Evolutionary conservation across 2,888 invertebrate genomes (phyloP), one percentile per base, ranked within the genome.

Genomic region (Heteromurus nitidus): DNA sequence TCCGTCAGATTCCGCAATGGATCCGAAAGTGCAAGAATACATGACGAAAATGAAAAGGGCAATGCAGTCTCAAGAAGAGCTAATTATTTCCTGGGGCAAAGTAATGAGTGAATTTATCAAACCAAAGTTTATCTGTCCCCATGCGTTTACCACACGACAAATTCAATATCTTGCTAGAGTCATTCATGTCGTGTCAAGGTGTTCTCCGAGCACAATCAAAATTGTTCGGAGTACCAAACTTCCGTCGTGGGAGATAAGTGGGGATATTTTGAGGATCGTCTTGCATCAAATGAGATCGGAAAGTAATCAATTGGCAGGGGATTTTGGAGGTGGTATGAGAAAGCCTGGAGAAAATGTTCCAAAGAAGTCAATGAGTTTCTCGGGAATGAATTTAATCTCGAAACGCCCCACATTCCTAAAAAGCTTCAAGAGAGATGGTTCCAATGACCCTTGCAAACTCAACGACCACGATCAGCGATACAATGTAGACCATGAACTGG

Each of bases 201-300:
- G 80, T 47, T 84, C 84, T 22, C 82, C 85, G 0, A 82, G 75
- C 24, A 76, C 80, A 20, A 79, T 84, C 1, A 80, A 81, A 58
- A 75, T 74, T 24, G 44, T 81, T 18, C 50, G 75, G 16, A 67
- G 65, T 22, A 70, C 62, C 7, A 82, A 82, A 42, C 55, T 86
- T 18, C 83, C 86, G 0, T 80, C 85, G 13, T 87, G 87, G 87
- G 87, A 87, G 82, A 86, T 87, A 3, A 85, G 84, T 67, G 87
- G 87, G 1, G 87, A 87, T 58, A 82, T 87, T 18, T 47, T 87
- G 3, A 70, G 86, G 13, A 86, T 80, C 0, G 86, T 85, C 50
- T 64, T 87, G 62, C 82, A 86, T 70, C 87, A 87, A 85, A 85
- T 87, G 84, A 50, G 87, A 26, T 73, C 84, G 0, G 86, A 87